Conservation (phyloP, 1,140 invertebrate genomes). For the Latrodectus geometricus region DNA sequence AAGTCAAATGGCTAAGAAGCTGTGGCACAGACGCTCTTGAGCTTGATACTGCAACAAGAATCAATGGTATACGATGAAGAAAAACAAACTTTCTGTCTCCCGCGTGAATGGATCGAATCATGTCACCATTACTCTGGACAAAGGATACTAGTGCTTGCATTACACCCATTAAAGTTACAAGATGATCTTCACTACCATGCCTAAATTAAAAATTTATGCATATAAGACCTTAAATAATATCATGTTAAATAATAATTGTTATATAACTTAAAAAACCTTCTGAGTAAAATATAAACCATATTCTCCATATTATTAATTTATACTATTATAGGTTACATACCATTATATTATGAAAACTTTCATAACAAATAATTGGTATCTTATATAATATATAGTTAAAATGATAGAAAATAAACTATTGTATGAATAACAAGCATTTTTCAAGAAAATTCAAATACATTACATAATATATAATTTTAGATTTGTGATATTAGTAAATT, state of each 20-base stretch:
- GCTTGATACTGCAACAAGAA: slow-evolving; percentile 87
- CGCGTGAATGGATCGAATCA: slow-evolving; percentile 85
- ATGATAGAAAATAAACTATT: not conserved
- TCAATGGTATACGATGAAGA: slow-evolving; percentile 86
- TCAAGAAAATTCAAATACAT: no score
- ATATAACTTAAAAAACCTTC: not conserved
- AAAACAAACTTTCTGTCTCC: slow-evolving; percentile 91
- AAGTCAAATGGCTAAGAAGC: slow-evolving; percentile 80
- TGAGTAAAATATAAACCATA: not conserved
- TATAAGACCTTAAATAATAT: slow-evolving; percentile 5
- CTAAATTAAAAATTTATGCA: slow-evolving; percentile 70
- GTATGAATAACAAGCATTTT: not conserved
- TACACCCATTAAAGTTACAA: slow-evolving; percentile 93
- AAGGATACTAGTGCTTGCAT: slow-evolving; percentile 96
- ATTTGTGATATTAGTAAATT: no score
- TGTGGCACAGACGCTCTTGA: slow-evolving; percentile 83
- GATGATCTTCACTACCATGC: slow-evolving; percentile 92
- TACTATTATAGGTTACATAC: no score
- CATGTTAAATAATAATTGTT: not conserved
- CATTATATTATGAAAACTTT: no score
- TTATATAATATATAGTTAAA: not conserved
- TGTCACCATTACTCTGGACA: slow-evolving; percentile 85
- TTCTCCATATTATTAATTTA: no score
- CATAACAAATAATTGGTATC: not conserved
- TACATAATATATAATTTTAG: no score